phyloP scores from a whole-genome alignment of 2,888 invertebrate species.

The Rhingia campestris region DNA sequence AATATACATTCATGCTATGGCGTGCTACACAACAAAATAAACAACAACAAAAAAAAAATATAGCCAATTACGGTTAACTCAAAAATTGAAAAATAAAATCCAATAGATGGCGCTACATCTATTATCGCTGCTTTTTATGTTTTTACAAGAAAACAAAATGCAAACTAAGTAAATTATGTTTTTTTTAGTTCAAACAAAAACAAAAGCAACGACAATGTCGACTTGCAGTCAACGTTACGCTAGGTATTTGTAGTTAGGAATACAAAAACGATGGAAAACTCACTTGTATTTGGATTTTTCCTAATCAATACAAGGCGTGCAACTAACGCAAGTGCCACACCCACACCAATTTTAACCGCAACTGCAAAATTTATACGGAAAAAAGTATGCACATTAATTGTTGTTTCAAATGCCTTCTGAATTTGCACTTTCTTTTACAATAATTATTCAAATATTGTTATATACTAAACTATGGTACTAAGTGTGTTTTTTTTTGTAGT shows the following conservation, averaged over 20 bases:
- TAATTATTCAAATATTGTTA: not conserved
- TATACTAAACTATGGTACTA: not conserved
- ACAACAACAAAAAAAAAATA: not conserved
- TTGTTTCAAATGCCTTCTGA: conserved; percentile 58
- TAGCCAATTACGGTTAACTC: conserved; percentile 23
- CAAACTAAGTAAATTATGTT: conserved; percentile 22
- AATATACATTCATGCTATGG: conserved; percentile 57
- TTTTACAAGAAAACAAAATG: conserved; percentile 33
- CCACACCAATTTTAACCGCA: conserved; percentile 93
- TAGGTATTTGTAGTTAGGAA: conserved; percentile 50
- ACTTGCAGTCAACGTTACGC: conserved; percentile 41
- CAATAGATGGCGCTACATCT: not conserved
- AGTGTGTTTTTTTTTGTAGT: not conserved
- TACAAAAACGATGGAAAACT: conserved; percentile 77
- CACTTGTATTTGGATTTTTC: conserved; percentile 85
- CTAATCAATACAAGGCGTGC: conserved; percentile 93
- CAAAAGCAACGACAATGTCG: conserved; percentile 44
- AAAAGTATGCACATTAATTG: conserved; percentile 74
- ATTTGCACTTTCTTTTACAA: conserved; percentile 80
- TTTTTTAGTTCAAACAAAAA: conserved; percentile 49
- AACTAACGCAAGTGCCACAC: conserved; percentile 91
- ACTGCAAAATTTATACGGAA: conserved; percentile 87
- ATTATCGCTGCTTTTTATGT: not conserved
- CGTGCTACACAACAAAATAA: conserved; percentile 53
- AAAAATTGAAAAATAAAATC: conserved; percentile 2